These are phyloP conservation scores for Coranthus polyacanthus DNA, from an alignment of 2,797 vertebrate genomes.

Conservation along the genomic window DNA sequence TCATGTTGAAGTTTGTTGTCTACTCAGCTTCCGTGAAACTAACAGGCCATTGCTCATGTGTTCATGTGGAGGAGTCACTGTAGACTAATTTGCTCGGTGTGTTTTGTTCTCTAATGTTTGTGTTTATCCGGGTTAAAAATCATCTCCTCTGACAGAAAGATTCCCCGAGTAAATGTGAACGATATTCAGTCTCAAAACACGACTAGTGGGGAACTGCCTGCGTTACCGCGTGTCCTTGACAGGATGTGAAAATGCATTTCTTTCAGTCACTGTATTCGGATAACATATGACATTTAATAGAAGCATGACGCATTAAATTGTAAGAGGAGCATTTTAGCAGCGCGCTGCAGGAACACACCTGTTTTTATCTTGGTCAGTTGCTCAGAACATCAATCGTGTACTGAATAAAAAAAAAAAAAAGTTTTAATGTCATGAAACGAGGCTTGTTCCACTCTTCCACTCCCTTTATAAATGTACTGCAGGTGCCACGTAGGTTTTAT, in stretches of 20 bases:
- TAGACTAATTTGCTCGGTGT: constrained; percentile 23
- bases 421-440: too few relatives aligned
- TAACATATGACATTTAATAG: background rate
- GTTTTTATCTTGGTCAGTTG: too few relatives aligned
- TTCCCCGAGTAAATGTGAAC: background rate
- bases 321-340: background rate
- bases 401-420: too few relatives aligned
- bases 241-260: background rate
- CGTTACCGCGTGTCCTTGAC: background rate
- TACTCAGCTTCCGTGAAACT: constrained; percentile 25
- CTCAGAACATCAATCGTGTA: too few relatives aligned
- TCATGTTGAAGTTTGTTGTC: constrained; percentile 16
- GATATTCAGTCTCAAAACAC: background rate
- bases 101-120: constrained; percentile 1
- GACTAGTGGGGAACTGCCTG: too few relatives aligned
- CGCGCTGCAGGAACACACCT: too few relatives aligned
- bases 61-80: constrained; percentile 2
- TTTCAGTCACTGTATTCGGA: too few relatives aligned
- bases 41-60: constrained; percentile 10
- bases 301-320: background rate
- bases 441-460: too few relatives aligned
- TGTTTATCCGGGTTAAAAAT: background rate
- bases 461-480: too few relatives aligned
- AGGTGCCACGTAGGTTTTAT: too few relatives aligned
- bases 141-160: too few relatives aligned